Conservation (phyloP, 1,140 invertebrate genomes). For the Bombus breviceps region DNA sequence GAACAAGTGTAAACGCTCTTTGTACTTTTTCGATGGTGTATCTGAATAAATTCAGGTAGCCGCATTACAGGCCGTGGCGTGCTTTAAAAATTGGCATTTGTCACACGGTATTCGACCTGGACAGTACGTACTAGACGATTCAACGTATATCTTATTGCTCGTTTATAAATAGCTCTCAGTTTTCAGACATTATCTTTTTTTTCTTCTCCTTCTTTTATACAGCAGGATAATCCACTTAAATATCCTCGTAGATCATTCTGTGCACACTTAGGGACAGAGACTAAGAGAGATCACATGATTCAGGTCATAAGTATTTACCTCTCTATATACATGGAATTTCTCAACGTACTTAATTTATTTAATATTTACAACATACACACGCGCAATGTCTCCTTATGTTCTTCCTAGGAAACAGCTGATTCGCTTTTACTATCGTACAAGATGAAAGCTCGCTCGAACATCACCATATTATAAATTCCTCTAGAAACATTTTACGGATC, state of each 20-base stretch:
- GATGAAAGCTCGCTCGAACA: not conserved
- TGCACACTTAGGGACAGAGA: not conserved
- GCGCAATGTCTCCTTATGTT: constrained; percentile 26
- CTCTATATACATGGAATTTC: constrained; percentile 56
- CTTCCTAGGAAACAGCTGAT: constrained; percentile 3
- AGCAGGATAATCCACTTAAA: not conserved
- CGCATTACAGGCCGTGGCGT: constrained; percentile 7
- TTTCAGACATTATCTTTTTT: not conserved
- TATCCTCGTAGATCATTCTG: constrained; percentile 20
- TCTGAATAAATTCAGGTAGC: constrained; percentile 44
- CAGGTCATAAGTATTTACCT: constrained; percentile 50
- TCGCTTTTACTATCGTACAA: constrained; percentile 11
- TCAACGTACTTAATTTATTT: constrained; percentile 65
- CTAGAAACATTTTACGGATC: constrained; percentile 4
- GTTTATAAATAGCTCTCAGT: constrained; percentile 32
- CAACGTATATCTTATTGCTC: constrained; percentile 59
- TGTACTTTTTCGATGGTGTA: constrained; percentile 67
- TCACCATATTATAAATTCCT: not conserved
- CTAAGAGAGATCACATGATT: constrained; percentile 8
- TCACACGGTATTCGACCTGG: constrained; percentile 25
- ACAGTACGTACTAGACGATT: constrained; percentile 18
- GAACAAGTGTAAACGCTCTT: constrained; percentile 57
- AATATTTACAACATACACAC: constrained; percentile 67
- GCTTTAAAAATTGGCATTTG: constrained; percentile 29
- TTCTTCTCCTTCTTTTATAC: not conserved